phyloP scores from a whole-genome alignment of 1,140 invertebrate genomes.

The Tribolium castaneum region DNA sequence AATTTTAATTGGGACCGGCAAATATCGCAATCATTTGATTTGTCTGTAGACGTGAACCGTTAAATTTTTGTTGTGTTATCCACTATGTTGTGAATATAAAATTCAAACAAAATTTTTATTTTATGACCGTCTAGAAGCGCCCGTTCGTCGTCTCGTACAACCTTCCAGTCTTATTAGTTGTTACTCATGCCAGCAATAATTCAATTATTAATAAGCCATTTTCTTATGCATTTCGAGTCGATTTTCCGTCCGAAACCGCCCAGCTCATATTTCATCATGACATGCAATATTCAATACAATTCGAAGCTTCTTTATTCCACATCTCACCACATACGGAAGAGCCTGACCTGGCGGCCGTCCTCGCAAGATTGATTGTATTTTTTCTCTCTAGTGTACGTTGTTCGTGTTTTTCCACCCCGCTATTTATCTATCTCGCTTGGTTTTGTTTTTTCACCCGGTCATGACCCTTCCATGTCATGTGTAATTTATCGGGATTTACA shows the following conservation, averaged over 20 bases:
- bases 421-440: constrained; percentile 33
- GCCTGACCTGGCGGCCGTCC: constrained; percentile 1
- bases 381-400: constrained; percentile 25
- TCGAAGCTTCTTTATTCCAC: constrained; percentile 24
- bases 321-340: constrained; percentile 8
- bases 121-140: too few relatives aligned
- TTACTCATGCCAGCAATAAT: too few relatives aligned
- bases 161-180: too few relatives aligned
- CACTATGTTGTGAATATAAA: too few relatives aligned
- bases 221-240: not conserved
- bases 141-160: too few relatives aligned
- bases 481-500: constrained; percentile 33
- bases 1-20: not conserved
- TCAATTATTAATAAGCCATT: not conserved
- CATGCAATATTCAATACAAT: constrained; percentile 41
- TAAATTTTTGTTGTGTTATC: too few relatives aligned
- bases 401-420: constrained; percentile 2
- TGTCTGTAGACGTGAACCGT: too few relatives aligned
- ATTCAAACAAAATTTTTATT: too few relatives aligned
- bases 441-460: constrained; percentile 23
- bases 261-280: constrained; percentile 19
- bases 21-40: not conserved
- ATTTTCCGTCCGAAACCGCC: not conserved
- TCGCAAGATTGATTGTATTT: constrained; percentile 34
- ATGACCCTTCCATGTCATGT: constrained; percentile 27